Conservation (phyloP, 1,140 invertebrate species). For the Cotesia chilonis region DNA sequence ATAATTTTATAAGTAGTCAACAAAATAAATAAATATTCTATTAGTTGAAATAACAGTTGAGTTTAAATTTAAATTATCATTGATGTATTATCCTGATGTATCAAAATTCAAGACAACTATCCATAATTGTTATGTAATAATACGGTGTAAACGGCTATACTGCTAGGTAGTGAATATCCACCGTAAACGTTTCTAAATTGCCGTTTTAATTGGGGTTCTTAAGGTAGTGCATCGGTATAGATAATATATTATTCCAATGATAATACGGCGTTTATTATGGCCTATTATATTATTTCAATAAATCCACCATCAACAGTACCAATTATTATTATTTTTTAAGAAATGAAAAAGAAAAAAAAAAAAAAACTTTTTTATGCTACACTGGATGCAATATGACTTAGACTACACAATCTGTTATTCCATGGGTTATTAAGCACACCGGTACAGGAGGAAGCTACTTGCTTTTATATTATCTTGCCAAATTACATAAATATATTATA, state of each 20-base stretch:
- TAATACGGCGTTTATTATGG: too few relatives aligned
- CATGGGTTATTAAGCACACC: not conserved
- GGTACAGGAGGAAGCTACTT: not conserved
- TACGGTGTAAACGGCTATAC: too few relatives aligned
- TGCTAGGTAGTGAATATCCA: slow-evolving; percentile 4
- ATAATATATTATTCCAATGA: not conserved
- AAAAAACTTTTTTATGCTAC: not conserved
- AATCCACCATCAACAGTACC: too few relatives aligned
- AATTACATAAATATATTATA: too few relatives aligned
- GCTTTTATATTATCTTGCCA: too few relatives aligned
- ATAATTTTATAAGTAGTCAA: too few relatives aligned
- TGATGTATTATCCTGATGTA: too few relatives aligned
- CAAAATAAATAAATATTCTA: too few relatives aligned
- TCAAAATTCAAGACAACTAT: not conserved
- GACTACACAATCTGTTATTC: slow-evolving; percentile 10
- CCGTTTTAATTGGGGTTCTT: slow-evolving; percentile 37
- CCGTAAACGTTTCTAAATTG: slow-evolving; percentile 26
- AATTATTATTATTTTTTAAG: too few relatives aligned
- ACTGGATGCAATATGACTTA: not conserved
- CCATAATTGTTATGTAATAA: slow-evolving; percentile 33
- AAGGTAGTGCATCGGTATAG: not conserved
- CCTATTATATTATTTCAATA: too few relatives aligned
- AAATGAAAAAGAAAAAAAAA: slow-evolving; percentile 11
- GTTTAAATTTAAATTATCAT: too few relatives aligned
- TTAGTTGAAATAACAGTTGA: too few relatives aligned